These are phyloP conservation scores for Tautogolabrus adspersus DNA, from an alignment of 2,113 vertebrate genomes.

Conservation along the genomic window DNA sequence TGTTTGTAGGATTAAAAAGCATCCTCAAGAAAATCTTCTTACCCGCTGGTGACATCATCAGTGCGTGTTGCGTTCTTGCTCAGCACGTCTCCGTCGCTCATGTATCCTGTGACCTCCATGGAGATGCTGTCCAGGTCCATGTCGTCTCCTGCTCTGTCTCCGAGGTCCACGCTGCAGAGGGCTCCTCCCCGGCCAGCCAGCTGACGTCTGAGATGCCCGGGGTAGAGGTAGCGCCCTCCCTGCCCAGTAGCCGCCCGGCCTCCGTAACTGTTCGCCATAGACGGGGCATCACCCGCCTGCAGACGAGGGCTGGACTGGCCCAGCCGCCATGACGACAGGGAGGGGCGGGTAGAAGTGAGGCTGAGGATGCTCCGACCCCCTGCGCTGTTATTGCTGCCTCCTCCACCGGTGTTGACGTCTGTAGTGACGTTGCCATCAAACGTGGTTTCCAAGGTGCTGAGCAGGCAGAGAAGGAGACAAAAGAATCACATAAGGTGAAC, in stretches of 20 bases:
- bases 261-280: slow-evolving; percentile 90
- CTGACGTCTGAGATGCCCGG: slow-evolving; percentile 89
- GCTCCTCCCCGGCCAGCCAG: slow-evolving; percentile 87
- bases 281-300: slow-evolving; percentile 95
- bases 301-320: slow-evolving; percentile 96
- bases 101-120: slow-evolving; percentile 94
- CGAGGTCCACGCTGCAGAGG: slow-evolving; percentile 86
- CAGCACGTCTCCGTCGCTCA: slow-evolving; percentile 97
- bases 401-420: slow-evolving; percentile 81
- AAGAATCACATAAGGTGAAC: too few species aligned
- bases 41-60: slow-evolving; percentile 96
- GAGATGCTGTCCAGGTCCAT: slow-evolving; percentile 87
- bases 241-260: slow-evolving; percentile 81
- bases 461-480: not conserved
- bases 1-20: not conserved
- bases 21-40: slow-evolving; percentile 60
- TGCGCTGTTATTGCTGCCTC: slow-evolving; percentile 43
- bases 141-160: slow-evolving; percentile 87
- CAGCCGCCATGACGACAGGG: slow-evolving; percentile 93
- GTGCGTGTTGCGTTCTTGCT: slow-evolving; percentile 91
- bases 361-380: slow-evolving; percentile 90
- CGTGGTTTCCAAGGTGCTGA: slow-evolving; percentile 94
- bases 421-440: slow-evolving; percentile 94
- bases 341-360: slow-evolving; percentile 86
- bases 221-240: slow-evolving; percentile 88